Conservation (phyloP, 35 echinoderm and acorn worm genomes). For the Diadema setosum region DNA sequence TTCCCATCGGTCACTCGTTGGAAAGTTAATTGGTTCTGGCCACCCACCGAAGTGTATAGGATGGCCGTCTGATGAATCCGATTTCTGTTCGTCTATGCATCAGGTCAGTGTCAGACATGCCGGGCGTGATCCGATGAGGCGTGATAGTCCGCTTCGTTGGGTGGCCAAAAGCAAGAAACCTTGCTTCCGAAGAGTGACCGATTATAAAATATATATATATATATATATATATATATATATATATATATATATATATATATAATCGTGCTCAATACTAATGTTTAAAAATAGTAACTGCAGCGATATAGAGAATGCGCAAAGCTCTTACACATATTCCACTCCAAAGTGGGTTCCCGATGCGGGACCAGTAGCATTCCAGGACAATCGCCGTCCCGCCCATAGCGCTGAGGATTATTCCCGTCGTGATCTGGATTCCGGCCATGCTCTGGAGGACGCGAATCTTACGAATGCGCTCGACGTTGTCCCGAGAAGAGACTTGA, state of each 20-base stretch:
- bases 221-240: neutral
- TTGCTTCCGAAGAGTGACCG: no score
- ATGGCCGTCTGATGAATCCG: neutral
- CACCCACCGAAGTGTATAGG: neutral
- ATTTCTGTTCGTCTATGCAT: no score
- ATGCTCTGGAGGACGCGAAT: neutral
- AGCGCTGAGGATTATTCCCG: neutral
- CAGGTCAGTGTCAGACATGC: no score
- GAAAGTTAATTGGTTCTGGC: neutral
- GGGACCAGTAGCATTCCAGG: neutral
- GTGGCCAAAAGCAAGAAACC: no score
- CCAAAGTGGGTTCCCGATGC: neutral
- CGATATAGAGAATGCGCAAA: neutral
- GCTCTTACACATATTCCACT: neutral
- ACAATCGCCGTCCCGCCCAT: conserved; percentile 11
- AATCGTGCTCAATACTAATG: neutral
- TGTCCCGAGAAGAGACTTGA: neutral
- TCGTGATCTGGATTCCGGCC: neutral
- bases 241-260: neutral
- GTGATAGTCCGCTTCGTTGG: no score
- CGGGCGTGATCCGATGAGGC: no score
- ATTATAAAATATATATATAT: neutral
- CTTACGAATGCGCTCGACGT: neutral
- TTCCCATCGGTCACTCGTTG: neutral
- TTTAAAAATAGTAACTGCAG: neutral